These are phyloP conservation scores for Dioctria linearis DNA, from an alignment of 2,888 invertebrate genomes.

Conservation along the genomic window DNA sequence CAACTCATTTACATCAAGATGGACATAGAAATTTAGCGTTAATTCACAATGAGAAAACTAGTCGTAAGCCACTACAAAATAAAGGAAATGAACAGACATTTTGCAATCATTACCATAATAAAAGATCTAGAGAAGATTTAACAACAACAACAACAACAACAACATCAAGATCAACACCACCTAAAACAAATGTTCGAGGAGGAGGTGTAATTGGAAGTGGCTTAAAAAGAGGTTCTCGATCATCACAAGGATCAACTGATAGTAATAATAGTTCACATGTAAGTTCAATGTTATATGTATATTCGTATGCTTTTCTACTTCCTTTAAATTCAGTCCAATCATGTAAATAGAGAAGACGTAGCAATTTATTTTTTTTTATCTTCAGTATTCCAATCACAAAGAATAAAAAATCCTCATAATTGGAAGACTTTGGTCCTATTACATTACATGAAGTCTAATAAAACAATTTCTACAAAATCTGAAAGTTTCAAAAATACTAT, in stretches of 20 bases:
- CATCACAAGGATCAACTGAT: conserved; percentile 80
- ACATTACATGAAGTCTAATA: too few species aligned
- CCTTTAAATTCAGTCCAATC: too few species aligned
- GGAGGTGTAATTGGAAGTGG: neutral
- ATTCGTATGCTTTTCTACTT: neutral
- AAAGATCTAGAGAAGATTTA: conserved; percentile 17
- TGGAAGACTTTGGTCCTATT: too few species aligned
- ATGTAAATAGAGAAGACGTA: too few species aligned
- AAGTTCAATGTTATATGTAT: conserved; percentile 66
- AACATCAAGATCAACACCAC: neutral
- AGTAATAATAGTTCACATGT: conserved; percentile 87
- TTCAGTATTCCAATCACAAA: too few species aligned
- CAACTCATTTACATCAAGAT: conserved; percentile 54
- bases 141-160: neutral
- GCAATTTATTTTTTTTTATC: too few species aligned
- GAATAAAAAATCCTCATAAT: too few species aligned
- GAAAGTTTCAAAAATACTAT: too few species aligned
- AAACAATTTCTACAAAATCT: too few species aligned
- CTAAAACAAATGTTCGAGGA: conserved; percentile 5
- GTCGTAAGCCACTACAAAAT: conserved; percentile 21
- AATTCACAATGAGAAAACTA: conserved; percentile 42
- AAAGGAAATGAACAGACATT: conserved; percentile 17
- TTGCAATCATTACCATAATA: conserved; percentile 13
- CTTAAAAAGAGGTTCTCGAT: conserved; percentile 74
- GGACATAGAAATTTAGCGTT: conserved; percentile 51